Evolutionary conservation across 2,113 vertebrate genomes (phyloP), one percentile per base, ranked within the genome.

Genomic region (Cyanoliseus patagonus): DNA sequence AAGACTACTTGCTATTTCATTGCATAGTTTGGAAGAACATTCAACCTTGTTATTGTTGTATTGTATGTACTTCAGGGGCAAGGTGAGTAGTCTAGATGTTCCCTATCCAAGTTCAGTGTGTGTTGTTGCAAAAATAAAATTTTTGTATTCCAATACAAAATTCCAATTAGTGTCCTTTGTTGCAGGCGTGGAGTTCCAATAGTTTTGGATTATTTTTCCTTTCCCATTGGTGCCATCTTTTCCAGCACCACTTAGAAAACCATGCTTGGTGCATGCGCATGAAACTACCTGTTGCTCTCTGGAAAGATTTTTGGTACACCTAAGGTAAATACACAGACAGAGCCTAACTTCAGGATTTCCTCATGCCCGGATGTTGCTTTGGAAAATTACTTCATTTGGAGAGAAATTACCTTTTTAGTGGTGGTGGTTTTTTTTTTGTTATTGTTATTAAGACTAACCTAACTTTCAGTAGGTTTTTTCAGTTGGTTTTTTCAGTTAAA

Each of bases 181-280:
- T 51, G 49, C 13, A 12, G 57, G 35, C 37, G 5, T 59, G 35
- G 9, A 25, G 0, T 91, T 82, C 35, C 33, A 47, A 51, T 23
- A 35, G 51, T 7, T 49, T 64, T n/a, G 23, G 23, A 31, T 63
- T 14, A 10, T 77, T 52, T 94, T 57, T 5, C 13, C 15, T 72
- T 84, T 88, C 15, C 28, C 1, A 1, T 76, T 88, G 17, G 18
- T 81, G 6, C 20, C 24, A 28, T 37, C 7, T 79, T 77, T 67
- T 68, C 69, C 66, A 78, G 24, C 17, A 78, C 22, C 17, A 4
- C 62, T 64, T 72, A 25, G 20, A 67, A 64, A 51, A 35, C 16
- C 17, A 41, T 1, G 8, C 52, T 75, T 55, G 59, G 39, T 42
- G 22, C 1, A 6, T 17, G 11, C 12, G 30, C 0, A 0, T 47